Conservation (phyloP, 37 sponge, comb jelly and placozoan genomes). For the Chondrosia reniformis region DNA sequence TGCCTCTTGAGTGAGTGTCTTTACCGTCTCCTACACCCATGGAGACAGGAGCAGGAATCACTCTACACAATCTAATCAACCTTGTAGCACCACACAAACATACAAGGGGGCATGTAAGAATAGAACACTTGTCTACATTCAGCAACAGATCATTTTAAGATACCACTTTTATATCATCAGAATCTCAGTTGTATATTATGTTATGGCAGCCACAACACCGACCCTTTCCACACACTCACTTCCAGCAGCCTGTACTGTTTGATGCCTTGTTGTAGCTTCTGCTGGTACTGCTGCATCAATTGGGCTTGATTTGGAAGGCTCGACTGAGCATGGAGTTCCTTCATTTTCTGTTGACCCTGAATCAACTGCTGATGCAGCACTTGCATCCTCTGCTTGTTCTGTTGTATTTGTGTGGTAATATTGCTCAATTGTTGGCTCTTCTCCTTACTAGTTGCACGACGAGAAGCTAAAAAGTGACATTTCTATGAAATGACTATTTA, state of each 20-base stretch:
- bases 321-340: conserved; percentile 63
- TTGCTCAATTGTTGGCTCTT: not conserved
- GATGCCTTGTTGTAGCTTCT: conserved; percentile 41
- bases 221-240: not conserved
- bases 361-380: conserved; percentile 76
- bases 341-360: conserved; percentile 68
- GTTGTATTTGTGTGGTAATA: conserved; percentile 53
- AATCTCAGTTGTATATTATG: too few relatives aligned
- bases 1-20: conserved; percentile 10
- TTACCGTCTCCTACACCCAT: not conserved
- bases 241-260: conserved; percentile 28
- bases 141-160: too few relatives aligned
- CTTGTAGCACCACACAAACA: too few relatives aligned
- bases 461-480: not conserved
- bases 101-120: too few relatives aligned
- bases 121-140: too few relatives aligned
- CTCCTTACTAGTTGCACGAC: not conserved
- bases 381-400: conserved; percentile 67
- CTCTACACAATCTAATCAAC: too few relatives aligned
- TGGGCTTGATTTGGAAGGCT: conserved; percentile 59
- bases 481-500: too few relatives aligned
- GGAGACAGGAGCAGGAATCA: not conserved
- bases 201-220: not conserved
- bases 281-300: conserved; percentile 68
- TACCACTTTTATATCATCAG: too few relatives aligned